A percentile compares a stretch with the other conserved stretches of the same genome.
Evolutionary conservation across 2,113 vertebrate genomes (phyloP).

Genomic region (Elgaria multicarinata): DNA sequence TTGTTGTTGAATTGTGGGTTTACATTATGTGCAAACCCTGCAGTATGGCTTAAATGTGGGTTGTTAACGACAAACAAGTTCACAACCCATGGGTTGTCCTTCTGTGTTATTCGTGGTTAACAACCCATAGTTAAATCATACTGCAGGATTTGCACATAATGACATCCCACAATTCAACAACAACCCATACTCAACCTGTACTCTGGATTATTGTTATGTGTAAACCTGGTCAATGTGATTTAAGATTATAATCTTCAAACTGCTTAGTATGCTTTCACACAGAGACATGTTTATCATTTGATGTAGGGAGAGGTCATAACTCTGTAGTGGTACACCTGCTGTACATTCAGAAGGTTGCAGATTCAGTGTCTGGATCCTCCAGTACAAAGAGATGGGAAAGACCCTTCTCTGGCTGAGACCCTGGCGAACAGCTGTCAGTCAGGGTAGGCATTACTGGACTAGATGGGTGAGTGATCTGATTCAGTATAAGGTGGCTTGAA

Average conservation of each 20-base stretch:
- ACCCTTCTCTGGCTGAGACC: not conserved
- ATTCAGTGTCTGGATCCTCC: not conserved
- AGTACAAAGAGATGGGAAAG: not conserved
- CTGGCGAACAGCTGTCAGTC: not conserved
- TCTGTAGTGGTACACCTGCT: not conserved
- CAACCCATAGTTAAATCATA: too few species aligned
- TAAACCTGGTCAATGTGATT: not conserved
- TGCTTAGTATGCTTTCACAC: too few species aligned
- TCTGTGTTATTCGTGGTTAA: too few species aligned
- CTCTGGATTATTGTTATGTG: too few species aligned
- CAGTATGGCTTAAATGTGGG: too few species aligned
- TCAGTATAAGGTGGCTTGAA: not conserved
- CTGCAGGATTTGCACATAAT: too few species aligned
- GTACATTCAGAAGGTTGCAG: not conserved
- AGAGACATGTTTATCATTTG: not conserved
- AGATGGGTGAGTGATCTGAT: not conserved
- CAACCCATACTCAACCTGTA: too few species aligned
- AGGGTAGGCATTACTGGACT: not conserved
- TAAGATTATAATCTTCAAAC: not conserved
- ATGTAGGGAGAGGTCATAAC: not conserved
- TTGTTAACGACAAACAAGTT: too few species aligned
- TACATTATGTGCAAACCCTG: too few species aligned
- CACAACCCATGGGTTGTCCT: too few species aligned
- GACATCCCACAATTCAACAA: too few species aligned
- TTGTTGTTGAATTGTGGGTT: too few species aligned